Percentiles rank a stretch among this genome's conserved stretches.
phyloP scores from a whole-genome alignment of 2,797 vertebrate species.

The Ctenopoma multispine region DNA sequence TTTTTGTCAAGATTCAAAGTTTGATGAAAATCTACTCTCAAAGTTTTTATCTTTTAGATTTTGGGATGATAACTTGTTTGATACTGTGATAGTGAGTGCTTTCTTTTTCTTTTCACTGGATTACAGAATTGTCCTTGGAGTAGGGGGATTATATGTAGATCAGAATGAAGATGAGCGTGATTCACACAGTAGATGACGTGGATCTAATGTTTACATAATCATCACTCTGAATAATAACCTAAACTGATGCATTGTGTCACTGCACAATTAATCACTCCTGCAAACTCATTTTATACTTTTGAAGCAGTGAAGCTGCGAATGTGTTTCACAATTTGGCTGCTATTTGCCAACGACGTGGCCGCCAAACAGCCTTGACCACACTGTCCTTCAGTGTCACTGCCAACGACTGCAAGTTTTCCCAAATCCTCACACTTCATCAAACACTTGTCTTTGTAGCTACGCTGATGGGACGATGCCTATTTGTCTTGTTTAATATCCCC shows the following conservation, averaged over 20 bases:
- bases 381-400: slow-evolving; percentile 31
- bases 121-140: not conserved
- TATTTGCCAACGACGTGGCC: not conserved
- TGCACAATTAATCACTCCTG: not conserved
- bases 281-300: not conserved
- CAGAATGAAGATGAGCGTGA: slow-evolving; percentile 14
- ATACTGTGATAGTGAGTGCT: slow-evolving; percentile 23
- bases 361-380: slow-evolving; percentile 17
- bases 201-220: not conserved
- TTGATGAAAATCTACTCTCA: slow-evolving; percentile 37
- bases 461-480: slow-evolving; percentile 49
- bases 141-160: not conserved
- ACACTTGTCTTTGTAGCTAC: slow-evolving; percentile 34
- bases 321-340: not conserved
- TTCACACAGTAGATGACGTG: not conserved
- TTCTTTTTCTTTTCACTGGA: not conserved
- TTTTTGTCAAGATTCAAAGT: slow-evolving; percentile 40
- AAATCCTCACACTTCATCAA: slow-evolving; percentile 27
- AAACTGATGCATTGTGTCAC: not conserved
- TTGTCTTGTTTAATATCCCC: slow-evolving; percentile 69
- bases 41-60: slow-evolving; percentile 41
- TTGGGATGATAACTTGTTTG: slow-evolving; percentile 41
- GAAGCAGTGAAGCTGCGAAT: not conserved
- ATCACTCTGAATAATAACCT: not conserved
- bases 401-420: slow-evolving; percentile 26